Evolutionary conservation across 2,888 invertebrate genomes (phyloP).

Genomic region (Microctonus aethiopoides): DNA sequence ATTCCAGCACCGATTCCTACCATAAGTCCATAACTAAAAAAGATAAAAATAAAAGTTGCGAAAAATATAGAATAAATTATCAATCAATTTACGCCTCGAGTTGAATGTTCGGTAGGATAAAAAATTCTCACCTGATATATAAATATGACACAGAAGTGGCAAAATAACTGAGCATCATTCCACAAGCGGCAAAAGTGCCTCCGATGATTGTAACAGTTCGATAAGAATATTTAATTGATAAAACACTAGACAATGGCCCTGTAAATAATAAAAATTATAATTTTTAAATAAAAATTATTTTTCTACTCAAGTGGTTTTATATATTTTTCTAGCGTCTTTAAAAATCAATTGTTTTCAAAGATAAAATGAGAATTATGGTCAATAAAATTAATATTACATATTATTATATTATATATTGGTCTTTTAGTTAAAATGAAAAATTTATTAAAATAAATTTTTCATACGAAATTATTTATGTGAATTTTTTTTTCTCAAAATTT

Average conservation of each 20-base stretch:
- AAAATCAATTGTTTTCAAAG: too few species aligned
- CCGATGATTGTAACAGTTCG: conserved; percentile 84
- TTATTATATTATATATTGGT: too few species aligned
- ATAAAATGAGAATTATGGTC: too few species aligned
- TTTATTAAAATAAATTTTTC: too few species aligned
- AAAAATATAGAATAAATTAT: not conserved
- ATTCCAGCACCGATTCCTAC: conserved; percentile 88
- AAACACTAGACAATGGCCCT: conserved; percentile 89
- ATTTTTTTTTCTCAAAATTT: too few species aligned
- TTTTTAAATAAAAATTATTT: too few species aligned
- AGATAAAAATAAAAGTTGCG: not conserved
- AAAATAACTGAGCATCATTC: conserved; percentile 86
- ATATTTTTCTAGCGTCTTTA: too few species aligned
- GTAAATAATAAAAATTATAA: conserved; percentile 39
- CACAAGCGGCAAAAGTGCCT: conserved; percentile 83
- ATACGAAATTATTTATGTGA: too few species aligned
- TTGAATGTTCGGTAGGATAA: conserved; percentile 11
- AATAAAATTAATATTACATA: too few species aligned
- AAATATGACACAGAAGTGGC: conserved; percentile 82
- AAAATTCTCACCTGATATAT: conserved; percentile 77
- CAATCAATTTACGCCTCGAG: not conserved
- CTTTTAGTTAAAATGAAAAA: too few species aligned
- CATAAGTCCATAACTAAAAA: conserved; percentile 82
- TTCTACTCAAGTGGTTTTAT: too few species aligned
- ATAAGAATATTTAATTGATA: conserved; percentile 86